A percentile compares a stretch with the other conserved stretches of the same genome.
Conservation (phyloP, 2,797 vertebrate species). For the Periophthalmus magnuspinnatus region DNA sequence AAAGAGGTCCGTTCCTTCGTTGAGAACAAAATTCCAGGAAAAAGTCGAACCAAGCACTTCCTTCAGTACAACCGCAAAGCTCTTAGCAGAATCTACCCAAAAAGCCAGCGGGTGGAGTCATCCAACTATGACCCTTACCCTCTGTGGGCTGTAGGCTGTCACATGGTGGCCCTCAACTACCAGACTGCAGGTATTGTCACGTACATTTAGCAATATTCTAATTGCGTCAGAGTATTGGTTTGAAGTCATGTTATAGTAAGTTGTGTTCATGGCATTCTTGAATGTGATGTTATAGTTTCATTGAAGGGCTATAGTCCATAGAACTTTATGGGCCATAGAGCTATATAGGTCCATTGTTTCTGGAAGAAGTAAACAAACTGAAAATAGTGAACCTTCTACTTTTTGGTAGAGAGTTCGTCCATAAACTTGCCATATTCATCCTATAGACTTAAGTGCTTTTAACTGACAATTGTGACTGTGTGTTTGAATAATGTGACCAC, state of each 20-base stretch:
- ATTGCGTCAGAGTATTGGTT: not conserved
- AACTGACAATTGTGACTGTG: not conserved
- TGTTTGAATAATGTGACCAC: not conserved
- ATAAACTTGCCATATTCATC: not conserved
- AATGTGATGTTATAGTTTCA: not conserved
- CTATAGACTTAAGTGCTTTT: not conserved
- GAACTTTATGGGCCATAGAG: too few relatives aligned
- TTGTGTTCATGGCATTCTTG: not conserved
- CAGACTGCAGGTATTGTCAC: slow-evolving; percentile 87
- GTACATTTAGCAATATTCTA: not conserved
- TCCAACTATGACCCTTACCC: slow-evolving; percentile 96
- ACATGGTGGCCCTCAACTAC: slow-evolving; percentile 97
- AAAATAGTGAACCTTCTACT: not conserved
- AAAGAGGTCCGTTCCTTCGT: slow-evolving; percentile 95
- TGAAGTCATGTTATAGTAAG: not conserved
- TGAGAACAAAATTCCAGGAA: slow-evolving; percentile 88
- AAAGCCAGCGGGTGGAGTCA: slow-evolving; percentile 93
- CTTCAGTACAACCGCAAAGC: slow-evolving; percentile 89
- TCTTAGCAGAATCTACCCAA: slow-evolving; percentile 92
- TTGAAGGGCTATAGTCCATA: not conserved
- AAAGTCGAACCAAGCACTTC: slow-evolving; percentile 80
- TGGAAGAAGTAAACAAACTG: too few relatives aligned
- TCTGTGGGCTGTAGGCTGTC: slow-evolving; percentile 89
- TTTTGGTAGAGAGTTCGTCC: not conserved
- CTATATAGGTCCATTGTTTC: too few relatives aligned